Conservation (phyloP, 2,113 vertebrate species). For the Balaenoptera acutorostrata region DNA sequence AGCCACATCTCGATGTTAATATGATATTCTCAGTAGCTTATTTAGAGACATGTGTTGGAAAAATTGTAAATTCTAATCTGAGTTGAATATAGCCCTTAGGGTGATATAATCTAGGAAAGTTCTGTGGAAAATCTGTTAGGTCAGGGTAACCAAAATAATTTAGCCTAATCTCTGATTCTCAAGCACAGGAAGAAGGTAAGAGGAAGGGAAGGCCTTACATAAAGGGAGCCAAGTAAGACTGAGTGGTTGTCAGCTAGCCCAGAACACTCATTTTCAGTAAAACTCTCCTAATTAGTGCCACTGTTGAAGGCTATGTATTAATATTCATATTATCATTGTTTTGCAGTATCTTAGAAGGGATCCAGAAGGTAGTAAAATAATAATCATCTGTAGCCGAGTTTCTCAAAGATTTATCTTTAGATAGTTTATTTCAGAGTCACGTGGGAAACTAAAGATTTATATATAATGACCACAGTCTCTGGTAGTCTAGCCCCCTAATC, state of each 20-base stretch:
- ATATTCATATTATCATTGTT: not conserved
- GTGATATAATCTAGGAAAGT: not conserved
- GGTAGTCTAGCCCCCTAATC: fast-evolving
- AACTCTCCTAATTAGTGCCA: not conserved
- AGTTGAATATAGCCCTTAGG: not conserved
- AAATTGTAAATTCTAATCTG: not conserved
- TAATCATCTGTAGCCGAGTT: not conserved
- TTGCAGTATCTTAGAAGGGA: not conserved
- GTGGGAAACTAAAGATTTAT: not conserved
- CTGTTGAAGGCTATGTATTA: not conserved
- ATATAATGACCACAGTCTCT: not conserved
- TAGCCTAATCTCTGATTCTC: not conserved
- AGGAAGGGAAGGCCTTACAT: not conserved
- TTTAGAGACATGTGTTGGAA: not conserved
- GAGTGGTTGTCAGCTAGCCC: not conserved
- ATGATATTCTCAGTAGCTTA: not conserved
- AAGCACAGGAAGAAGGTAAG: not conserved
- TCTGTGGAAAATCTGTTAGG: not conserved
- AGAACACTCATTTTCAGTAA: not conserved
- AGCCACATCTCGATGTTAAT: not conserved
- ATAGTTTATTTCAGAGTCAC: not conserved
- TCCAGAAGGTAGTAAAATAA: not conserved
- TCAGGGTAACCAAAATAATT: not conserved
- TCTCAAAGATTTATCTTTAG: not conserved
- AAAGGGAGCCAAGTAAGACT: not conserved